A percentile compares a stretch with the other conserved stretches of the same genome.
Evolutionary conservation across 2,888 invertebrate species (phyloP).

Genomic region (Melinaea menophilus): DNA sequence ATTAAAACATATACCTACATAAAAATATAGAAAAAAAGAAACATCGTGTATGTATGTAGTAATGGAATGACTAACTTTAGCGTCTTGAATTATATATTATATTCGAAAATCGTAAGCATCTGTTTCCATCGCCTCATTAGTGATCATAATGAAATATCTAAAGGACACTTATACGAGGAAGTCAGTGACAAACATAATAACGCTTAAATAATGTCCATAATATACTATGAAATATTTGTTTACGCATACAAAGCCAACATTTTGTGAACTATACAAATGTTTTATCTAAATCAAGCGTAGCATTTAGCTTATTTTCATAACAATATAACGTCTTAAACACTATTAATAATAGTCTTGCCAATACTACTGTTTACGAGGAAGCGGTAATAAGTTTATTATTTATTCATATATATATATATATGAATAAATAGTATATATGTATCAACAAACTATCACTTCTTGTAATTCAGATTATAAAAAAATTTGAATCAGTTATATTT

Average conservation of each 20-base stretch:
- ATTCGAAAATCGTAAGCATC: neutral
- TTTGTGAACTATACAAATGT: conserved; percentile 25
- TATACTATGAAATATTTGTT: conserved; percentile 32
- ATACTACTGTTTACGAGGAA: conserved; percentile 29
- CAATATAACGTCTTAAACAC: conserved; percentile 29
- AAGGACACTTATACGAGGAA: conserved; percentile 2
- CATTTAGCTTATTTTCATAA: conserved; percentile 34
- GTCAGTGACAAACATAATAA: conserved; percentile 7
- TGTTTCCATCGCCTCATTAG: neutral
- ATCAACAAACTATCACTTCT: no score
- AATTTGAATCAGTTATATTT: no score
- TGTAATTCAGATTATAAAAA: no score
- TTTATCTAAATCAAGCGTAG: conserved; percentile 34
- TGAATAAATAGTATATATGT: no score
- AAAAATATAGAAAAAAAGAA: neutral
- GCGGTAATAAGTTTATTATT: conserved; percentile 1
- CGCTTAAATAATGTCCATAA: conserved; percentile 14
- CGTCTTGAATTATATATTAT: neutral
- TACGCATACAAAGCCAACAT: conserved; percentile 28
- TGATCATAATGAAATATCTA: neutral
- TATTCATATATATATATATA: no score
- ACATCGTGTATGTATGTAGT: neutral
- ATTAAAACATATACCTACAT: neutral
- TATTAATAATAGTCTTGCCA: conserved; percentile 26
- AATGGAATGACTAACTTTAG: neutral